phyloP scores from a whole-genome alignment of 2,113 vertebrate genomes.

The Marcusenius ussheri region DNA sequence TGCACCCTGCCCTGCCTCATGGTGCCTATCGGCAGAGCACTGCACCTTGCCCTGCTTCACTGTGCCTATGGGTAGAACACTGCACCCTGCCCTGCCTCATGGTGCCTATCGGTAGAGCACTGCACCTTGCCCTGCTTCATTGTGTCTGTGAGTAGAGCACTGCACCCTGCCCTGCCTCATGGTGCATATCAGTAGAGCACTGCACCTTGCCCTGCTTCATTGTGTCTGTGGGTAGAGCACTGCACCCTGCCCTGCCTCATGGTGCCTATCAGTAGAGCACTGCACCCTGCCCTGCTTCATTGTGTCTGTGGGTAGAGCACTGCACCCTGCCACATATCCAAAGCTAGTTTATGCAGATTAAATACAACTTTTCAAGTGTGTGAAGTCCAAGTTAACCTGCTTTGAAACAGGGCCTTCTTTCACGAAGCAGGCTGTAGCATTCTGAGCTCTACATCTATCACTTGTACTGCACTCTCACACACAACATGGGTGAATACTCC shows the following conservation, averaged over 20 bases:
- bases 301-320: neutral
- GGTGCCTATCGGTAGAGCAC: neutral
- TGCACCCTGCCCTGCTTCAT: neutral
- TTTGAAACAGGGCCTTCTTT: neutral
- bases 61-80: neutral
- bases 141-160: neutral
- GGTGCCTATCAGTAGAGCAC: neutral
- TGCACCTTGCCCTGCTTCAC: too few relatives aligned
- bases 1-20: too few relatives aligned
- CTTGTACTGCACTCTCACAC: neutral
- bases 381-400: neutral
- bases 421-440: neutral
- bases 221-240: neutral
- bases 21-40: neutral
- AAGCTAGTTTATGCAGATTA: neutral
- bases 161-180: neutral
- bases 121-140: neutral
- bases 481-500: neutral
- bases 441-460: neutral
- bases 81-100: too few relatives aligned
- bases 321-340: neutral
- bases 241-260: too few relatives aligned
- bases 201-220: neutral
- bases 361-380: neutral
- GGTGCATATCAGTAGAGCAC: neutral